Evolutionary conservation across 1,140 invertebrate species (phyloP), one percentile per base, ranked within the genome.

Genomic region (Acyrthosiphon pisum): DNA sequence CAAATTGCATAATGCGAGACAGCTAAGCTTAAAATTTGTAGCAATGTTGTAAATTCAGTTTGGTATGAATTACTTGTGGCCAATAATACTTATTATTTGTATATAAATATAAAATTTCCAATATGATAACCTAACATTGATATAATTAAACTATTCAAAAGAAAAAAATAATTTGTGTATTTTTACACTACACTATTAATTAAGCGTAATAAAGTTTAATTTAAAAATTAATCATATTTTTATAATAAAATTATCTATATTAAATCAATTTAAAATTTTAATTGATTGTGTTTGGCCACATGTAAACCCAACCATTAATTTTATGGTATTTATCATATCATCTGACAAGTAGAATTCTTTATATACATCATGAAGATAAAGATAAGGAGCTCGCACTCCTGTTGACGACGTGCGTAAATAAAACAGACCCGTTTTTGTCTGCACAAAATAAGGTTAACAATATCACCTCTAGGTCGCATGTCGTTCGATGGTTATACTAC

Each of bases 11-110:
- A 93, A 84, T 4, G 41, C 44, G 91, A 41, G 81, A 93, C 81
- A 93, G 81, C 81, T 56, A 56, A 93, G 91, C 76, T 83, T 86
- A 56, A 83, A 83, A 53, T 93, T 18, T 86, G 37, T 84, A 44
- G 91, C 22, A 48, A 22, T 53, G 91, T 60, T 93, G 81, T 93
- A 84, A 84, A 93, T 93, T 93, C 76, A 93, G 91, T 93, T 22
- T 86, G 91, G 46, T 86, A 41, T 53, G 76, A 93, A 93, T 83
- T 50, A 83, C 90, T 83, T 81, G 30, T 91, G 83, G 68, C 90
- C 90, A 83, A 81, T 41, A 41, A 41, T 50, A 83, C 18, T 30
- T 68, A n/a, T 26, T 26, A 30, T 90, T 87, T 48, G 50, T 3
- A 35, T 48, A n/a, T 18, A 68, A 68, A 68, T 68, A 68, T 68